phyloP scores from a whole-genome alignment of 1,140 invertebrate species.

The Apolygus lucorum region DNA sequence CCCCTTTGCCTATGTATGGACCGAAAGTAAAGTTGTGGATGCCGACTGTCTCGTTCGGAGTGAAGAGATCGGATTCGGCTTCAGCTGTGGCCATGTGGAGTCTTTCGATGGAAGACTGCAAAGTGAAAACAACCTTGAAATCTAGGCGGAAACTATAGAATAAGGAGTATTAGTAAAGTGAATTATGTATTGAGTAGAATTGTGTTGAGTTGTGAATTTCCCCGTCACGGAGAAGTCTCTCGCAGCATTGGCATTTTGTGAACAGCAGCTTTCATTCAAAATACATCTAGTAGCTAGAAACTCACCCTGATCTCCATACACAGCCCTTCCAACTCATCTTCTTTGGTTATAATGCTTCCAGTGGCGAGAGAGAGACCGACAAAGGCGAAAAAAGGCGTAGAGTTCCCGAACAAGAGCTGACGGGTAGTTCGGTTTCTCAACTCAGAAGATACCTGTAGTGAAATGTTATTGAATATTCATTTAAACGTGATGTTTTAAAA shows the following conservation, averaged over 20 bases:
- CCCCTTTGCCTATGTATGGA: slow-evolving; percentile 66
- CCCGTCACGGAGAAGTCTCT: no score
- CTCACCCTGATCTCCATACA: slow-evolving; percentile 67
- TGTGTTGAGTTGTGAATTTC: no score
- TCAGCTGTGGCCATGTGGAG: slow-evolving; percentile 47
- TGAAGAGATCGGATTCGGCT: slow-evolving; percentile 47
- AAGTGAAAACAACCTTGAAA: not conserved
- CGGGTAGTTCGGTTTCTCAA: slow-evolving; percentile 51
- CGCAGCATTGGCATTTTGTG: no score
- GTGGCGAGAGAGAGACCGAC: slow-evolving; percentile 65
- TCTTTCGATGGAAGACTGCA: slow-evolving; percentile 52
- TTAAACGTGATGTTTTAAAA: not conserved
- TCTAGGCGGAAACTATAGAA: not conserved
- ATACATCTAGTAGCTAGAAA: no score
- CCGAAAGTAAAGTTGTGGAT: slow-evolving; percentile 59
- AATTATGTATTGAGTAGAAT: no score
- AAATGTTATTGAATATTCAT: not conserved
- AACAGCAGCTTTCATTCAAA: no score
- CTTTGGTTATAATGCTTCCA: slow-evolving; percentile 63
- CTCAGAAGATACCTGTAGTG: slow-evolving; percentile 38
- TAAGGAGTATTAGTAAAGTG: no score
- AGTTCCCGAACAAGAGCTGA: slow-evolving; percentile 57
- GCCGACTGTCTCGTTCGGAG: slow-evolving; percentile 36
- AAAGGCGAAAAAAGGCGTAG: slow-evolving; percentile 62
- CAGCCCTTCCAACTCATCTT: slow-evolving; percentile 67